Evolutionary conservation across 2,888 invertebrate species (phyloP).

Genomic region (Macaria liturata): DNA sequence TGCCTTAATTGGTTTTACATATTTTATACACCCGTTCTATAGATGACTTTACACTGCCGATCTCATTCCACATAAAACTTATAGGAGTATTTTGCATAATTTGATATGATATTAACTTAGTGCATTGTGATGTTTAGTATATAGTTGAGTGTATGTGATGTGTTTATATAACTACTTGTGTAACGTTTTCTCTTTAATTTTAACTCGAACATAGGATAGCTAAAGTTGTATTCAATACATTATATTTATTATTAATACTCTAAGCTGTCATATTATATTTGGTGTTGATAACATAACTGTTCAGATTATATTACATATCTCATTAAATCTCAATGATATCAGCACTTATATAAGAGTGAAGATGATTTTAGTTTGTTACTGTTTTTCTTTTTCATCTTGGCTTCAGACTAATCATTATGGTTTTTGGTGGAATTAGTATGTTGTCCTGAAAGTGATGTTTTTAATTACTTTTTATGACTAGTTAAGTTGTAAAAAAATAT

Average conservation of each 20-base stretch:
- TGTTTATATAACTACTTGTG: background rate
- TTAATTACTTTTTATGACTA: too few species aligned
- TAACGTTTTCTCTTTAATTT: background rate
- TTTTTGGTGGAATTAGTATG: too few species aligned
- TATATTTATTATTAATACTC: conserved; percentile 10
- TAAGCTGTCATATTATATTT: conserved; percentile 11
- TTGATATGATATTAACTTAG: conserved; percentile 20
- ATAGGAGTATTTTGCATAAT: conserved; percentile 12
- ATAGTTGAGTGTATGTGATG: background rate
- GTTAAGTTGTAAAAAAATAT: too few species aligned
- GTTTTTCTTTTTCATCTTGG: too few species aligned
- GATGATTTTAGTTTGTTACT: too few species aligned
- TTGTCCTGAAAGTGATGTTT: too few species aligned
- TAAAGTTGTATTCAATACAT: conserved; percentile 10
- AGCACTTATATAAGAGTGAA: too few species aligned
- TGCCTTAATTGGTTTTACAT: background rate
- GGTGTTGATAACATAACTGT: conserved; percentile 18
- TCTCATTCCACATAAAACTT: conserved; percentile 16
- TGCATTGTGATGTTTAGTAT: conserved; percentile 14
- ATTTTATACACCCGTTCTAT: too few species aligned
- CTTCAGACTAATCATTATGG: too few species aligned
- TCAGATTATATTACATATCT: conserved; percentile 22
- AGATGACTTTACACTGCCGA: conserved; percentile 1
- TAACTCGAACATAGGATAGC: conserved; percentile 6
- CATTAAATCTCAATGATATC: background rate